Percentiles rank a stretch among this genome's conserved stretches.
Conservation (phyloP, 2,113 vertebrate species). For the Athene cunicularia region DNA sequence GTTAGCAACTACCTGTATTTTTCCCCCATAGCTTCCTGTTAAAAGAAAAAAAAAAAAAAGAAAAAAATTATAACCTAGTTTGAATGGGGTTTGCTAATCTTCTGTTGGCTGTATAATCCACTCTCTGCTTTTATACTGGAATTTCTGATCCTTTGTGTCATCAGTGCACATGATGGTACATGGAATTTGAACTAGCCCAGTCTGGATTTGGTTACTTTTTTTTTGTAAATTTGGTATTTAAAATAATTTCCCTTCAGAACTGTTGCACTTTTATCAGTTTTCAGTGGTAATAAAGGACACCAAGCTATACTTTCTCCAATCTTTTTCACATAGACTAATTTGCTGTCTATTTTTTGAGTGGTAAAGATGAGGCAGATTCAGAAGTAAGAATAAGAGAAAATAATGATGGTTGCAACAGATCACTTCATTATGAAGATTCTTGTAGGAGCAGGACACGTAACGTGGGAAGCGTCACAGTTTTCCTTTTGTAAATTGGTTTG, state of each 20-base stretch:
- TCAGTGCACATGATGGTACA: neutral
- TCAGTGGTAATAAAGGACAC: neutral
- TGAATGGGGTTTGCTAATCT: neutral
- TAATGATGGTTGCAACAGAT: neutral
- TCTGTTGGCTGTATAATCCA: neutral
- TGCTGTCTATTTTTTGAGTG: neutral
- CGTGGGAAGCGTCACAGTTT: neutral
- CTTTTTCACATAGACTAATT: neutral
- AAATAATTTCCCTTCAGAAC: neutral
- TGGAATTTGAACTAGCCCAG: neutral
- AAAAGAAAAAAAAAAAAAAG: neutral
- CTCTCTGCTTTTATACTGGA: neutral
- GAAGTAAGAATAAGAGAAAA: neutral
- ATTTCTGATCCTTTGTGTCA: neutral
- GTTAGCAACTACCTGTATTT: neutral
- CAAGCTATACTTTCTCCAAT: neutral
- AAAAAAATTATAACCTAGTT: neutral
- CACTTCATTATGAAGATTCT: neutral
- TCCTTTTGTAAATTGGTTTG: neutral
- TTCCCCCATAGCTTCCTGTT: neutral
- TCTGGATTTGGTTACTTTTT: neutral
- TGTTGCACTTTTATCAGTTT: neutral
- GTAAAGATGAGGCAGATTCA: neutral
- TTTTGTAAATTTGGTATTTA: neutral
- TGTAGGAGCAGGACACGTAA: neutral